Evolutionary conservation across 2,113 vertebrate genomes (phyloP).

Genomic region (Gambusia holbrooki): DNA sequence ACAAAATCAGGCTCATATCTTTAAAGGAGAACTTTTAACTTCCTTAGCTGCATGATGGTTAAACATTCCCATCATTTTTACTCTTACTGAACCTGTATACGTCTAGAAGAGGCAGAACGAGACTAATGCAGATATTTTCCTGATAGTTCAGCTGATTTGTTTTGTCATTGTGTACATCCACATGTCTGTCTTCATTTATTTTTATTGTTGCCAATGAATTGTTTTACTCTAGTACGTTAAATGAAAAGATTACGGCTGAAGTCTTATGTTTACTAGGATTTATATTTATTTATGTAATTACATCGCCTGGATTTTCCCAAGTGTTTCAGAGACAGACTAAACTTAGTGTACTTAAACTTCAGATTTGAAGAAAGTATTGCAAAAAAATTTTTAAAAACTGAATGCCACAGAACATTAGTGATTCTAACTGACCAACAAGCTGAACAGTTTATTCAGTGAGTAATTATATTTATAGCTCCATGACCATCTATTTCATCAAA

Average conservation of each 20-base stretch:
- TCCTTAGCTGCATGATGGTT: not conserved
- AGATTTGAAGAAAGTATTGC: not conserved
- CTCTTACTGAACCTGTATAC: not conserved
- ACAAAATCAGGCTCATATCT: not conserved
- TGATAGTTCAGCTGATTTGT: not conserved
- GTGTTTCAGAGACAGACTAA: not conserved
- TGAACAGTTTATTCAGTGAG: no score
- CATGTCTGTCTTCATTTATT: not conserved
- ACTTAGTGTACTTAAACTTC: not conserved
- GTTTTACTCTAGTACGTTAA: not conserved
- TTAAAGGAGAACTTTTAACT: not conserved
- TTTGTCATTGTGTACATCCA: not conserved
- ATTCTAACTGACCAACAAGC: no score
- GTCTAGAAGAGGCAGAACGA: no score
- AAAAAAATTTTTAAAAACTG: not conserved
- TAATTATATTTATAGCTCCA: no score
- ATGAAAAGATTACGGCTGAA: not conserved
- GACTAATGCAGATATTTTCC: not conserved
- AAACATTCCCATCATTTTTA: not conserved
- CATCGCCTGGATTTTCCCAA: not conserved
- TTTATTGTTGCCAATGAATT: not conserved
- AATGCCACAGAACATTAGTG: no score
- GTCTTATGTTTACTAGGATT: not conserved
- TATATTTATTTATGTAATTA: not conserved
- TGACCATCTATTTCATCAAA: no score